Percentiles rank a stretch among this genome's conserved stretches.
Evolutionary conservation across 2,797 vertebrate genomes (phyloP).

Genomic region (Myiotriccus ornatus): DNA sequence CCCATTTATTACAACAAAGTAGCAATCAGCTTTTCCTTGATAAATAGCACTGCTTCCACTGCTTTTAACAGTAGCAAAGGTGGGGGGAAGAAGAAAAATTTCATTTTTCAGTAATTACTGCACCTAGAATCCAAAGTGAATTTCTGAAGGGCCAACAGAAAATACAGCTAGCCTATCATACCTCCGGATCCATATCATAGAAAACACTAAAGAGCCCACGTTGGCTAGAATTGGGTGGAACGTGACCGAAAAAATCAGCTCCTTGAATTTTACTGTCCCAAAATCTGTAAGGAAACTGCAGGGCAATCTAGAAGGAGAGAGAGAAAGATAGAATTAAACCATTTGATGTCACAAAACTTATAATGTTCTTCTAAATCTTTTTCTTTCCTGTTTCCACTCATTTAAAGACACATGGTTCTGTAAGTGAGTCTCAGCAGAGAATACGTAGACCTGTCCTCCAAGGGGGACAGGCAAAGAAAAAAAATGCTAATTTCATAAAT

Average conservation of each 20-base stretch:
- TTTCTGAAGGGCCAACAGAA: not conserved
- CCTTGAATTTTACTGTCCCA: conserved; percentile 96
- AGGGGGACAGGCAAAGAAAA: not conserved
- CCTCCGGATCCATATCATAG: conserved; percentile 96
- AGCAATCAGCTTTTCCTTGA: not conserved
- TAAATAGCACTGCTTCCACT: not conserved
- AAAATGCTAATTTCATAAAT: not conserved
- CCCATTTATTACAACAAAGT: not conserved
- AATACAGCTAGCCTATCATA: conserved; percentile 48
- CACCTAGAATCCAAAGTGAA: not conserved
- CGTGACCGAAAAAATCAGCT: conserved; percentile 94
- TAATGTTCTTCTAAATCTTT: not conserved
- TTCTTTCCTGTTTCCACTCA: not conserved
- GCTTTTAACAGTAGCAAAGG: not conserved
- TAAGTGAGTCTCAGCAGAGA: not conserved
- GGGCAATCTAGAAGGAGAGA: conserved; percentile 81
- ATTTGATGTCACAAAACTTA: not conserved
- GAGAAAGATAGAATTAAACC: not conserved
- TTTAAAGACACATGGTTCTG: not conserved
- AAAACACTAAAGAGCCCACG: conserved; percentile 94
- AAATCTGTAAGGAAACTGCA: conserved; percentile 94
- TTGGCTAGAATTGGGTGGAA: conserved; percentile 85
- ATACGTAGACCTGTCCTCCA: not conserved
- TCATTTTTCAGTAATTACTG: not conserved
- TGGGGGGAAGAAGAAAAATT: not conserved